These are phyloP conservation scores for Drosophila melanosoma DNA, from an alignment of 2,888 invertebrate genomes.

Conservation along the genomic window DNA sequence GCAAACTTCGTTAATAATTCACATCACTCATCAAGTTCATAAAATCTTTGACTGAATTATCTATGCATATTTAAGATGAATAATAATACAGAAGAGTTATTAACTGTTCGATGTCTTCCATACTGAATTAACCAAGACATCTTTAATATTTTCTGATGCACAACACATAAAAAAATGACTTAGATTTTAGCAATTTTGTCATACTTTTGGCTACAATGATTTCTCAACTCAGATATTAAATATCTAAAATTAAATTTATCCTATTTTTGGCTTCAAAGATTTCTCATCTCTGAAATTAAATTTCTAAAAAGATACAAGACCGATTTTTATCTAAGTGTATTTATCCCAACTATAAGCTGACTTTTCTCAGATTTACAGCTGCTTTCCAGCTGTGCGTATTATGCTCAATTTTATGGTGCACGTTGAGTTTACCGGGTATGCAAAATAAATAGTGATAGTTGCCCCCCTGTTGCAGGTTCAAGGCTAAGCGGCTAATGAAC, in stretches of 20 bases:
- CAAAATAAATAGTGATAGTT: constrained; percentile 12
- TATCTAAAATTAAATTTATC: not conserved
- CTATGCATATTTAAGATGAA: not conserved
- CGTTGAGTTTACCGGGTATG: constrained; percentile 14
- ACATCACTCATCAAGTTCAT: not conserved
- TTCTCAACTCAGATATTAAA: not conserved
- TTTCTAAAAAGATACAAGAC: too few relatives aligned
- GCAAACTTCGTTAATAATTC: not conserved
- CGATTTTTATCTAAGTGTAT: too few relatives aligned
- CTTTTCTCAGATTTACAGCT: not conserved
- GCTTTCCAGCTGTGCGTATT: not conserved
- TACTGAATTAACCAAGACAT: not conserved
- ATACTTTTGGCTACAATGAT: not conserved
- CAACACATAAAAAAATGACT: not conserved
- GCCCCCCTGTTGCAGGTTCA: constrained; percentile 17
- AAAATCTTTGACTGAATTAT: not conserved
- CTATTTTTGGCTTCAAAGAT: too few relatives aligned
- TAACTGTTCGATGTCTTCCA: not conserved
- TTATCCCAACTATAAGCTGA: not conserved
- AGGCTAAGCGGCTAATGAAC: constrained; percentile 32
- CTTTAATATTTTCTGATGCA: not conserved
- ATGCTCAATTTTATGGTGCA: not conserved
- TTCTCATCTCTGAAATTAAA: too few relatives aligned
- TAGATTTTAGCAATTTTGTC: not conserved
- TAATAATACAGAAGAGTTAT: not conserved